A percentile compares a stretch with the other conserved stretches of the same genome.
phyloP scores from a whole-genome alignment of 1,140 invertebrate genomes.

The Drosophila micromelanica region DNA sequence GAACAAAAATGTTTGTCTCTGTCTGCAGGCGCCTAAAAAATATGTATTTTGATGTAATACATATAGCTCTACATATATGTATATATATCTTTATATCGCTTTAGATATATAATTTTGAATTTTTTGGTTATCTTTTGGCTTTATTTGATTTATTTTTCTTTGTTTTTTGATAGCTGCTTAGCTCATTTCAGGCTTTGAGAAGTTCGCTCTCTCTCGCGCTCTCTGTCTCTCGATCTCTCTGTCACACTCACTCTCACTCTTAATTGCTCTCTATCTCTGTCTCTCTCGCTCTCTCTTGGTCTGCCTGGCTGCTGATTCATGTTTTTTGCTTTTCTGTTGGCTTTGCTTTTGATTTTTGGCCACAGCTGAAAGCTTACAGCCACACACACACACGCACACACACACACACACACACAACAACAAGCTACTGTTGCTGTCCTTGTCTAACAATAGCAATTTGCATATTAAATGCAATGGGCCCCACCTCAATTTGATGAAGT shows the following conservation, averaged over 20 bases:
- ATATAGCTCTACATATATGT: slow-evolving; percentile 33
- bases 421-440: slow-evolving; percentile 14
- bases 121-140: slow-evolving; percentile 20
- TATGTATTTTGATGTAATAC: slow-evolving; percentile 30
- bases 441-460: slow-evolving; percentile 46
- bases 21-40: slow-evolving; percentile 56
- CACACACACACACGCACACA: slow-evolving; percentile 12
- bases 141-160: slow-evolving; percentile 11
- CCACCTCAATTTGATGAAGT: slow-evolving; percentile 63
- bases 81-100: slow-evolving; percentile 26
- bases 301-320: slow-evolving; percentile 60
- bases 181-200: slow-evolving; percentile 2
- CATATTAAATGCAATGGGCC: slow-evolving; percentile 48
- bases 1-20: slow-evolving; percentile 41
- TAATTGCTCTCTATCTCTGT: background rate
- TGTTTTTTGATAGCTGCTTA: slow-evolving; percentile 44
- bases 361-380: slow-evolving; percentile 28
- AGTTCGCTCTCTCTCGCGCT: too few species aligned
- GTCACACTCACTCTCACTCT: slow-evolving; percentile 5
- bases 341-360: slow-evolving; percentile 57
- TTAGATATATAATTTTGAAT: slow-evolving; percentile 26
- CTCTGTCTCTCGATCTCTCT: background rate
- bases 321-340: slow-evolving; percentile 62
- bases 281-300: slow-evolving; percentile 13
- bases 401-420: slow-evolving; percentile 20